A percentile compares a stretch with the other conserved stretches of the same genome.
These are phyloP conservation scores for Xestia rhomboidea DNA, from an alignment of 2,888 invertebrate species.

Conservation along the genomic window DNA sequence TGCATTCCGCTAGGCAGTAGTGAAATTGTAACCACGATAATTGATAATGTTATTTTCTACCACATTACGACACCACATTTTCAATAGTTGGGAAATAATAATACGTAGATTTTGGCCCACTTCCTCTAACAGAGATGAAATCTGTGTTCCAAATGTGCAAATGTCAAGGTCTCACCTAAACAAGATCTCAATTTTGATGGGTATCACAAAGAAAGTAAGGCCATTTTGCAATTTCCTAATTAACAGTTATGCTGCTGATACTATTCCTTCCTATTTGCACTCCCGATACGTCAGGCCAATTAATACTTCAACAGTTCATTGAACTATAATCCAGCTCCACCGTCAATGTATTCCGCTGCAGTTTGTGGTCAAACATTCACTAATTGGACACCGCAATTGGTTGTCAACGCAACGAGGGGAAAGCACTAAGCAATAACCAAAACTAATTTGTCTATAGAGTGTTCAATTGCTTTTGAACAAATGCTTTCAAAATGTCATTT, in stretches of 20 bases:
- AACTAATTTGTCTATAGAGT: slow-evolving; percentile 19
- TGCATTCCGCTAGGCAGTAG: no score
- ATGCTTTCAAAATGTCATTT: neutral
- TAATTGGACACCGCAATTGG: slow-evolving; percentile 71
- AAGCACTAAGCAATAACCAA: slow-evolving; percentile 22
- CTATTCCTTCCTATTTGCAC: neutral
- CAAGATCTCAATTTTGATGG: neutral
- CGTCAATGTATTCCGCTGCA: slow-evolving; percentile 42
- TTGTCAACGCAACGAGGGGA: slow-evolving; percentile 51
- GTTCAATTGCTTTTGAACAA: slow-evolving; percentile 23
- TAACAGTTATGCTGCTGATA: neutral
- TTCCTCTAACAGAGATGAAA: neutral
- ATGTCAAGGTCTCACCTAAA: neutral
- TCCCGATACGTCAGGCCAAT: neutral
- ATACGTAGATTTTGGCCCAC: neutral
- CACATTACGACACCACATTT: no score
- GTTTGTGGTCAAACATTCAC: slow-evolving; percentile 63
- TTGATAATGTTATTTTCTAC: neutral
- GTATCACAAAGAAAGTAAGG: neutral
- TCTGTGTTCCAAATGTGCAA: neutral
- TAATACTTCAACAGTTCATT: slow-evolving; percentile 35
- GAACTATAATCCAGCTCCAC: slow-evolving; percentile 37
- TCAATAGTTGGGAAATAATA: neutral
- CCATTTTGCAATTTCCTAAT: neutral
- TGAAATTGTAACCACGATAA: neutral